Percentiles rank a stretch among this genome's conserved stretches.
Conservation (phyloP, 2,113 vertebrate genomes). For the Herpetotheres cachinnans region DNA sequence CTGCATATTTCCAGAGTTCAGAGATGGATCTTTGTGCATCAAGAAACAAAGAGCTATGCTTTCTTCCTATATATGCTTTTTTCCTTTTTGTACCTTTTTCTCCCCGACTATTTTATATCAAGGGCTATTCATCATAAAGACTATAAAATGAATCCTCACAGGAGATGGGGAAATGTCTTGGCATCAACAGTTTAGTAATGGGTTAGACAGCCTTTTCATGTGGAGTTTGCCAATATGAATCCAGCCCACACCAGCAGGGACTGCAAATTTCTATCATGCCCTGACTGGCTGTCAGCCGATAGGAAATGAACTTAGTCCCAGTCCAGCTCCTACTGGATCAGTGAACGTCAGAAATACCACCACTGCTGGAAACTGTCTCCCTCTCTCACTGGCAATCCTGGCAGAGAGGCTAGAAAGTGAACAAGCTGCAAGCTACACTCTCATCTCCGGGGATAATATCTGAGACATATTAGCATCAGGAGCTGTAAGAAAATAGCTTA, state of each 20-base stretch:
- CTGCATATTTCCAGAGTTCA: neutral
- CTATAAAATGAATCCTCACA: constrained; percentile 29
- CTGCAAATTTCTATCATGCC: neutral
- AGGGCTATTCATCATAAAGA: constrained; percentile 20
- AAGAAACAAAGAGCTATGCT: neutral
- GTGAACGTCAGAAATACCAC: neutral
- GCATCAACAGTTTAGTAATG: constrained; percentile 37
- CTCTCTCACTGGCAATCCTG: constrained; percentile 14
- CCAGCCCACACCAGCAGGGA: constrained; percentile 27
- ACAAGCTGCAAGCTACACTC: neutral
- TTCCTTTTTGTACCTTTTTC: neutral
- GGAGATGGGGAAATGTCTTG: constrained; percentile 18
- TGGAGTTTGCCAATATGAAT: constrained; percentile 19
- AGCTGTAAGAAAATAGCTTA: neutral
- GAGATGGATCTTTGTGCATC: neutral
- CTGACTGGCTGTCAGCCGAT: constrained; percentile 26
- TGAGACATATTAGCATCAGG: neutral
- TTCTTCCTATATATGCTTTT: neutral
- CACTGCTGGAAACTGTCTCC: constrained; percentile 4
- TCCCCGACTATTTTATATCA: neutral
- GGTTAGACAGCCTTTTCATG: constrained; percentile 29
- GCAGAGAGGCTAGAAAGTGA: constrained; percentile 28
- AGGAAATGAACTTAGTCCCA: constrained; percentile 48
- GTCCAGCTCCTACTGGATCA: constrained; percentile 19
- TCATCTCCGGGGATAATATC: constrained; percentile 9